These are phyloP conservation scores for Erebia ligea DNA, from an alignment of 2,888 invertebrate species.

Conservation along the genomic window DNA sequence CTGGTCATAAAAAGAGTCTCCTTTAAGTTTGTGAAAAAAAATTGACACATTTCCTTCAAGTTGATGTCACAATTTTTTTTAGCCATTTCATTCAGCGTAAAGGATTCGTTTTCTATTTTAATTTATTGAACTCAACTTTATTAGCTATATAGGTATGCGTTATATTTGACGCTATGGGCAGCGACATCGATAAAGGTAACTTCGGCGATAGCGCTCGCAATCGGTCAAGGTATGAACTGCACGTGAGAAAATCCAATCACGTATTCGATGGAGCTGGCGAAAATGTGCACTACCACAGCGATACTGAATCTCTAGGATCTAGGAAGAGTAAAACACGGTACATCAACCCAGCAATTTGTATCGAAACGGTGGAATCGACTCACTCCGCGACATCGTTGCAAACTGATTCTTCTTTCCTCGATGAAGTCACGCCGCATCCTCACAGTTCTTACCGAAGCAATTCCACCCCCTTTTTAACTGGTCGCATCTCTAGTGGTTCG, in stretches of 20 bases:
- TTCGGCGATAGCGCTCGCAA: slow-evolving; percentile 71
- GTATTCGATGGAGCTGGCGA: slow-evolving; percentile 76
- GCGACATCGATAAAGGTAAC: slow-evolving; percentile 62
- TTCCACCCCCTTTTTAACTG: slow-evolving; percentile 72
- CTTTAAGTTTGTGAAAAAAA: not conserved
- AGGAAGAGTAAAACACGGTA: slow-evolving; percentile 76
- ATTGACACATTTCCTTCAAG: not conserved
- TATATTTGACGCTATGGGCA: slow-evolving; percentile 53
- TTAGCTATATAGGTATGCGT: slow-evolving; percentile 33
- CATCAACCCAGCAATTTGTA: slow-evolving; percentile 84
- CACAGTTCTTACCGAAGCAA: slow-evolving; percentile 72
- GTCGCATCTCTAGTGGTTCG: slow-evolving; percentile 63
- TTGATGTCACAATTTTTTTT: slow-evolving; percentile 30
- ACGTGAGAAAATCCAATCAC: slow-evolving; percentile 60
- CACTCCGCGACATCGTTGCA: slow-evolving; percentile 72
- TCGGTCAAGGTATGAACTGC: slow-evolving; percentile 50
- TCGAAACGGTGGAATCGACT: slow-evolving; percentile 75
- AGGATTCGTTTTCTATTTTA: not conserved
- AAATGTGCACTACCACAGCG: slow-evolving; percentile 70
- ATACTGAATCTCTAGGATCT: slow-evolving; percentile 69
- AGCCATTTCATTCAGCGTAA: not conserved
- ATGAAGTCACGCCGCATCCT: slow-evolving; percentile 73
- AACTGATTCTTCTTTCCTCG: slow-evolving; percentile 58
- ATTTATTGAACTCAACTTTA: slow-evolving; percentile 28
- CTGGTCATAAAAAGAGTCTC: not conserved